Conservation (phyloP, 2,888 invertebrate genomes). For the Apotomis betuletana region DNA sequence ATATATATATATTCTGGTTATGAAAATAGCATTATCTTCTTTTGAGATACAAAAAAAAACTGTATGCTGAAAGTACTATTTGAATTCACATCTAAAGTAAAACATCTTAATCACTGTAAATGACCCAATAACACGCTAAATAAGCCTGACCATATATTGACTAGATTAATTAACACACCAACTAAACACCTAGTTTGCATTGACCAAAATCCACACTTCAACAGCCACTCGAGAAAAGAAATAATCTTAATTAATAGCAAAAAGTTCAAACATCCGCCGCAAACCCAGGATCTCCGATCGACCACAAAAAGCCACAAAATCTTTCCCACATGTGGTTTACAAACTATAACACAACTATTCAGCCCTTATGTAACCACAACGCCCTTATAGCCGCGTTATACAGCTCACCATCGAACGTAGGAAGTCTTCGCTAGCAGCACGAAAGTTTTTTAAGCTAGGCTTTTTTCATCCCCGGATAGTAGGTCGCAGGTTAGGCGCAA, state of each 20-base stretch:
- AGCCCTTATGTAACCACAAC: constrained; percentile 17
- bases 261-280: constrained; percentile 76
- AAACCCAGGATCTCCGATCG: constrained; percentile 63
- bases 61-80: no score
- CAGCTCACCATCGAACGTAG: constrained; percentile 40
- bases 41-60: no score
- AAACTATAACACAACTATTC: constrained; percentile 41
- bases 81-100: no score
- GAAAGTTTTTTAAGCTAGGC: constrained; percentile 56
- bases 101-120: no score
- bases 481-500: constrained; percentile 83
- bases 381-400: constrained; percentile 39
- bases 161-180: background rate
- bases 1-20: no score
- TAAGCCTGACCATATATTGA: background rate
- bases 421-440: constrained; percentile 31
- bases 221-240: constrained; percentile 24
- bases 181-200: background rate
- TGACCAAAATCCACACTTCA: constrained; percentile 13
- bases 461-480: constrained; percentile 65
- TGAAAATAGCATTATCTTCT: no score
- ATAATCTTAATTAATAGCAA: constrained; percentile 69
- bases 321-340: constrained; percentile 71
- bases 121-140: no score
- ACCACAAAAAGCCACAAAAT: constrained; percentile 72